Base-by-base conservation (phyloP, 2,113 vertebrate genomes). In the Nanorana parkeri region DNA sequence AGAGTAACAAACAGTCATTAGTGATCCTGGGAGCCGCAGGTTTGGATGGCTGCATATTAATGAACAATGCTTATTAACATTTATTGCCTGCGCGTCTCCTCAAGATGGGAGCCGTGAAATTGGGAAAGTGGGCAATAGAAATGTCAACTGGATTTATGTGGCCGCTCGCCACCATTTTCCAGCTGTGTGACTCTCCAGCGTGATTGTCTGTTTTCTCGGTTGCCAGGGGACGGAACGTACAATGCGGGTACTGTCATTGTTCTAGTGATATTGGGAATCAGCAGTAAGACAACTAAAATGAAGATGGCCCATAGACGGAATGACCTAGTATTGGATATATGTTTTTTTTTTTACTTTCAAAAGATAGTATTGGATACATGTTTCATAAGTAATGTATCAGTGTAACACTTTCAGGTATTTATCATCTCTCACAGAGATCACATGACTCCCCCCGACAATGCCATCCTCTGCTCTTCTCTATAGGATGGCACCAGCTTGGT, bases 41-140 rank as follows among this genome's bases (percentile, higher is more conserved):
- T 36, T 26, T 83, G n/a, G 75, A 83, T 32, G 32, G 85, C 85
- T 88, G 83, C 86, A 87, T 86, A 85, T 84, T 88, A 88, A 88
- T 86, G 82, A 87, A 77, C 13, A 84, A 68, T 83, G 52, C 84
- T 32, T 86, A 86, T 86, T 84, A 88, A 85, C 72, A 80, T 88
- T 85, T 88, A 89, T 84, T 63, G 72, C 67, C 77, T 51, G 86
- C 80, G 69, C 81, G 83, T 28, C 72, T 87, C 72, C 69, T 83
- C 80, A 87, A 69, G 85, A 75, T 78, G 83, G 54, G 85, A 88
- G 84, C 81, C 85, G 56, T 85, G 86, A 86, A 61, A 89, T 90
- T 87, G 87, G 41, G 73, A 85, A 67, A 66, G 11, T 65, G 21
- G 41, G 82, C 67, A 79, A 67, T 81, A 85, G 80, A 87, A 84